Evolutionary conservation across 2,888 invertebrate genomes (phyloP).

Genomic region (Lasius platythorax): DNA sequence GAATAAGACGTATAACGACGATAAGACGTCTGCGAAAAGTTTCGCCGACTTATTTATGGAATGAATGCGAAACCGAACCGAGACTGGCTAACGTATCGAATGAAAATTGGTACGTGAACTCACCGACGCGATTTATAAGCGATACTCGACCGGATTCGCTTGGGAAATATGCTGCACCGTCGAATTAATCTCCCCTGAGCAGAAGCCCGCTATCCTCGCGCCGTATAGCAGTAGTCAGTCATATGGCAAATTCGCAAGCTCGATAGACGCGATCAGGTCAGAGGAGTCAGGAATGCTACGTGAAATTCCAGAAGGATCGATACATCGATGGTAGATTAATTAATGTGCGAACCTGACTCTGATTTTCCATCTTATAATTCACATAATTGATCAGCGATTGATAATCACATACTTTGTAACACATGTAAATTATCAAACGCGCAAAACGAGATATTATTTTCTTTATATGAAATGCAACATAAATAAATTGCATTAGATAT

Average conservation of each 20-base stretch:
- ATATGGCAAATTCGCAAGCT: slow-evolving; percentile 61
- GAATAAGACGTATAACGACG: not conserved
- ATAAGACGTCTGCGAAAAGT: not conserved
- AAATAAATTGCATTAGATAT: not conserved
- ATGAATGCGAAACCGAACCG: slow-evolving; percentile 12
- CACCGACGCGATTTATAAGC: slow-evolving; percentile 32
- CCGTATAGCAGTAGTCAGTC: slow-evolving; percentile 12
- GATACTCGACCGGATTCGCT: slow-evolving; percentile 50
- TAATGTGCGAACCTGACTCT: slow-evolving; percentile 33
- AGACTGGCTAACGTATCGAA: slow-evolving; percentile 33
- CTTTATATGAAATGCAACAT: not conserved
- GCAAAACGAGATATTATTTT: not conserved
- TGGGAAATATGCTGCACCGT: slow-evolving; percentile 62
- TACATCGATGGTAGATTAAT: slow-evolving; percentile 57
- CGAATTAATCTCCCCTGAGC: slow-evolving; percentile 47
- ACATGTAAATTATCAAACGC: not conserved
- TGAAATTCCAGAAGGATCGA: slow-evolving; percentile 60
- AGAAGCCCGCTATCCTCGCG: slow-evolving; percentile 6
- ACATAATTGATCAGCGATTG: not conserved
- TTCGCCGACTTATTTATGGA: slow-evolving; percentile 8
- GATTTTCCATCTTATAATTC: slow-evolving; percentile 15
- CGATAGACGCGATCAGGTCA: slow-evolving; percentile 28
- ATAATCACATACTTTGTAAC: not conserved
- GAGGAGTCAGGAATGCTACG: slow-evolving; percentile 49
- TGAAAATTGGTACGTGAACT: slow-evolving; percentile 42